Conservation (phyloP, 2,888 invertebrate species). For the Masnerella sp. region DNA sequence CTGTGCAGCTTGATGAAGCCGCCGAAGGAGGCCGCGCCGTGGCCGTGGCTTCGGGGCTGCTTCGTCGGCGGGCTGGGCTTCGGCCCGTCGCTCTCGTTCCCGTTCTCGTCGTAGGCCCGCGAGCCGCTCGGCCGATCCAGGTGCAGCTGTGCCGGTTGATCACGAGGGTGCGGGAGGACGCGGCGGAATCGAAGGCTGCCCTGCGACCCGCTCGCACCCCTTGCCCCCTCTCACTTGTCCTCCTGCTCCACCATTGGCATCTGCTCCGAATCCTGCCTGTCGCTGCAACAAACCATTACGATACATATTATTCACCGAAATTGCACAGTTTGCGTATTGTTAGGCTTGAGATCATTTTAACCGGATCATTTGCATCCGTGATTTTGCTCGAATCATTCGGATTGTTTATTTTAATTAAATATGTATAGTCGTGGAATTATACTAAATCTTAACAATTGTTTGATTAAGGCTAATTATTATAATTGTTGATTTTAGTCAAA, state of each 20-base stretch:
- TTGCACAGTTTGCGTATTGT: no score
- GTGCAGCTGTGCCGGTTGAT: slow-evolving; percentile 53
- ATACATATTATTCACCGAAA: no score
- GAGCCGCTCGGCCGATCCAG: slow-evolving; percentile 46
- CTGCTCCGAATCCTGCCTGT: slow-evolving; percentile 74
- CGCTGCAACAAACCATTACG: slow-evolving; percentile 70
- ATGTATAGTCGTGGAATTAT: no score
- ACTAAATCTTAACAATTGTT: no score
- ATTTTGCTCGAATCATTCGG: no score
- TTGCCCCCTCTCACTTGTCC: slow-evolving; percentile 76
- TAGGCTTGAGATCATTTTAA: no score
- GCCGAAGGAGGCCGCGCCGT: slow-evolving; percentile 61
- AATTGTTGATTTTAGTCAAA: no score
- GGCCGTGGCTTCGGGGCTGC: slow-evolving; percentile 34
- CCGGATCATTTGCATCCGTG: no score
- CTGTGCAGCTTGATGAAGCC: slow-evolving; percentile 66
- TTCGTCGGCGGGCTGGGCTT: slow-evolving; percentile 39
- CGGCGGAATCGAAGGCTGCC: slow-evolving; percentile 69
- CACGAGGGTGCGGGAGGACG: slow-evolving; percentile 70
- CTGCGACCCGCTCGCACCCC: slow-evolving; percentile 73
- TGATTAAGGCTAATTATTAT: no score
- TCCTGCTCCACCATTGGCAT: slow-evolving; percentile 67
- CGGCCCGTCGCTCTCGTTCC: slow-evolving; percentile 53
- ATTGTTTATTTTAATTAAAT: no score
- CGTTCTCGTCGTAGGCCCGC: slow-evolving; percentile 53